Evolutionary conservation across 2,797 vertebrate genomes (phyloP), one percentile per base, ranked within the genome.

Genomic region (Amblyraja radiata): DNA sequence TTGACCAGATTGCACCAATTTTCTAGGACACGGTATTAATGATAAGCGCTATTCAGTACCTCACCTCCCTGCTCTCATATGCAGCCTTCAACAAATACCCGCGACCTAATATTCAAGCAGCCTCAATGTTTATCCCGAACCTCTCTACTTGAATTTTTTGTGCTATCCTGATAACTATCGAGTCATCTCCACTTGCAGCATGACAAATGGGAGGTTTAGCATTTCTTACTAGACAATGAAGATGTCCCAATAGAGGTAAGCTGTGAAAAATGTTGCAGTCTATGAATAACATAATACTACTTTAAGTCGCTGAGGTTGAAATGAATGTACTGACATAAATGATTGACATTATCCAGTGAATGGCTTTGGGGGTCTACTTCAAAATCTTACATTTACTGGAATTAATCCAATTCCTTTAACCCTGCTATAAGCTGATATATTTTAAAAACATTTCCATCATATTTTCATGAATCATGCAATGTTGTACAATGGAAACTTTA

Each of bases 291-390:
- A 65, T 32, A 39, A 18, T 1, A 39, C 46, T 73, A 71, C 11
- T 9, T 36, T 73, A 25, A 65, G 16, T 71, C 4, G 86, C 0
- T n/a, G 36, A 32, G 21, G 65, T 23, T 68, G 25, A 39, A 90
- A 39, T 32, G n/a, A 90, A 7, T 2, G 32, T 23, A 39, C 6
- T 18, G 39, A 25, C 16, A 71, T 65, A 7, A 21, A 23, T 90
- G 86, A 90, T 90, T 71, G 68, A 88, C 68, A 74, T 91, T 32
- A 46, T 46, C 65, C 65, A 91, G 32, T 71, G 68, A 73, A 73
- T 39, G 68, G 21, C 21, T 65, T 73, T 6, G 46, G 39, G 76
- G 21, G 46, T 73, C 32, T 46, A 13, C 68, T 32, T 73, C 11
- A 61, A 25, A 84, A 6, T 28, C 5, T n/a, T 73, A 25, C 11